Conservation (phyloP, 1,140 invertebrate genomes). For the Drosophila varians region DNA sequence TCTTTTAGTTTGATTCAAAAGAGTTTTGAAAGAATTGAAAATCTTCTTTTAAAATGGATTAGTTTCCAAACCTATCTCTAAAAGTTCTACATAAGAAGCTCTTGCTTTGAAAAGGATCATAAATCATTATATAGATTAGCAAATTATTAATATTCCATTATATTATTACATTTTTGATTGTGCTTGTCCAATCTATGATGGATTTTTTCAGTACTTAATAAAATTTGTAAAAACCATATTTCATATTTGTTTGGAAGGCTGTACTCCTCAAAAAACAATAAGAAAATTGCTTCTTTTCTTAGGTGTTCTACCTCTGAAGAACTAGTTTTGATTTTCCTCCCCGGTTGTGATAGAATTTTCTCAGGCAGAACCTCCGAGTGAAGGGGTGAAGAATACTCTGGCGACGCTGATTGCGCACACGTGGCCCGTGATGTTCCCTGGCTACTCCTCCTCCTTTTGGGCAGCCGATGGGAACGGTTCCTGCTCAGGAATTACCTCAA, state of each 20-base stretch:
- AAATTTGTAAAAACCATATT: background rate
- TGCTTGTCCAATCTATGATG: background rate
- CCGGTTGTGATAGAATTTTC: conserved; percentile 35
- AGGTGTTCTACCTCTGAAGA: conserved; percentile 9
- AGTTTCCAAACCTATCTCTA: background rate
- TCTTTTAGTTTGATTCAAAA: background rate
- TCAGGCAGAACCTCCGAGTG: conserved; percentile 28
- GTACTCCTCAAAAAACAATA: background rate
- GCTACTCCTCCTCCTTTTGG: background rate
- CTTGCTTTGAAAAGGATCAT: background rate
- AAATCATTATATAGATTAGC: background rate
- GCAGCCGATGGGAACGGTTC: conserved; percentile 59
- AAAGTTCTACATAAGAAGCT: background rate
- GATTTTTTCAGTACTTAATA: background rate
- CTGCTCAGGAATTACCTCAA: conserved; percentile 8
- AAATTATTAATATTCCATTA: background rate
- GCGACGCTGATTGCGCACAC: conserved; percentile 62
- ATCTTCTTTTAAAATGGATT: background rate
- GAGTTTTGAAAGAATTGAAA: background rate
- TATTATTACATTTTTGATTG: background rate
- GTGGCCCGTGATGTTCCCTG: conserved; percentile 25
- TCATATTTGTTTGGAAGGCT: background rate
- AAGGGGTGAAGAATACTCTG: conserved; percentile 9
- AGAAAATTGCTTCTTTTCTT: conserved; percentile 1
- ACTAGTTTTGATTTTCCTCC: conserved; percentile 60